These are phyloP conservation scores for Lathamus discolor DNA, from an alignment of 2,113 vertebrate genomes.

Conservation along the genomic window DNA sequence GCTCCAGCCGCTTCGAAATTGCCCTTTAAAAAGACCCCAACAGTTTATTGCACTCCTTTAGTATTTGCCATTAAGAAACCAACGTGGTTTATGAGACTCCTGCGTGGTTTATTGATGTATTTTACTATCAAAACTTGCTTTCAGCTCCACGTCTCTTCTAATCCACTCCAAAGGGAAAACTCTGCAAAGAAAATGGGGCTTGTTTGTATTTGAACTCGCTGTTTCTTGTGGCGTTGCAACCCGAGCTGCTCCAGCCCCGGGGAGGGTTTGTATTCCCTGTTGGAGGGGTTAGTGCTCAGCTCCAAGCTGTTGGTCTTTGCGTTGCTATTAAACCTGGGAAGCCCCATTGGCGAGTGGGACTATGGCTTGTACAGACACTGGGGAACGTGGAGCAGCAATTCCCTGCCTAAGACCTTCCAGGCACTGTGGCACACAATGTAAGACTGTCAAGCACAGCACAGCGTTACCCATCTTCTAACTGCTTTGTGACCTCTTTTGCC, in stretches of 20 bases:
- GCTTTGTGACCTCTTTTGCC: not conserved
- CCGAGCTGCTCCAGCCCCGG: not conserved
- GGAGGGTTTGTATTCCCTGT: not conserved
- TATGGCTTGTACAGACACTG: not conserved
- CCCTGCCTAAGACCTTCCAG: not conserved
- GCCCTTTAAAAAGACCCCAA: conserved; percentile 65
- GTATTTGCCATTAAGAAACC: conserved; percentile 54
- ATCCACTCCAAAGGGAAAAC: not conserved
- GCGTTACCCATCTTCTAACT: not conserved
- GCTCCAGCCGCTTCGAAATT: conserved; percentile 52
- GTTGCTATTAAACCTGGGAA: not conserved
- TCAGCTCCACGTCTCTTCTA: not conserved
- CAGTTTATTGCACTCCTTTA: conserved; percentile 32
- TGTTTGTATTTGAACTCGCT: not conserved
- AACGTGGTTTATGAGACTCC: conserved; percentile 23
- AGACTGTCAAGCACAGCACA: not conserved
- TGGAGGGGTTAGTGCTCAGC: not conserved
- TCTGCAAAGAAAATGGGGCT: not conserved
- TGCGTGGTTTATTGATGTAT: not conserved
- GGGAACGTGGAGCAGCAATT: not conserved
- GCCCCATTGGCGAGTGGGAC: not conserved
- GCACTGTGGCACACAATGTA: fast-evolving
- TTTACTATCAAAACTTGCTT: conserved; percentile 58
- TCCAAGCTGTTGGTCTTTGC: not conserved
- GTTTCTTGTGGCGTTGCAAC: not conserved